Percentiles rank a stretch among this genome's conserved stretches.
phyloP scores from a whole-genome alignment of 64 coral and sea anemone genomes.

The Trachythela sp. region DNA sequence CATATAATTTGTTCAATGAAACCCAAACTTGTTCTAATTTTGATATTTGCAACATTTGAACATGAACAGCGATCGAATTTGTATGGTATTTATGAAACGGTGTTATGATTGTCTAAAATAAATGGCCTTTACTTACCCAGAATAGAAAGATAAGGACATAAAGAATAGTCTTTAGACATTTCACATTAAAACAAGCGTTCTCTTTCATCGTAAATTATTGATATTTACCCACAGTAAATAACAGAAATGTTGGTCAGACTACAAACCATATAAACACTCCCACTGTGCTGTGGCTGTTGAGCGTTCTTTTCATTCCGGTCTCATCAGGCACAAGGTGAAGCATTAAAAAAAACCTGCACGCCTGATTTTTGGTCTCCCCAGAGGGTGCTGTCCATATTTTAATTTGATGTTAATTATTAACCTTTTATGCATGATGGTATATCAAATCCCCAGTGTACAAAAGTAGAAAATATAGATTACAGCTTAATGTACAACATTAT shows the following conservation, averaged over 20 bases:
- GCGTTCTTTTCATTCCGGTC: slow-evolving; percentile 26
- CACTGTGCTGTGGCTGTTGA: not conserved
- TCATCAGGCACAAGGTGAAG: not conserved
- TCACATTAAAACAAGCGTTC: slow-evolving; percentile 21
- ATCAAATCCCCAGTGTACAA: not conserved
- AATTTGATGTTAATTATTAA: not conserved
- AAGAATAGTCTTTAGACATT: slow-evolving; percentile 8
- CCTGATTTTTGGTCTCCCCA: not conserved
- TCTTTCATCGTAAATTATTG: slow-evolving; percentile 5
- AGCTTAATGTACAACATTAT: no score
- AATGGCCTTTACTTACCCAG: slow-evolving; percentile 7
- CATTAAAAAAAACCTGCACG: not conserved
- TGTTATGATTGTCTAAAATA: not conserved
- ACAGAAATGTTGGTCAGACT: not conserved
- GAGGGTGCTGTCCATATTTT: no score
- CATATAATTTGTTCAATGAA: not conserved
- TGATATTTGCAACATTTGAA: not conserved
- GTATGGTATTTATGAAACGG: not conserved
- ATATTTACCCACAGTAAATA: not conserved
- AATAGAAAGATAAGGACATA: slow-evolving; percentile 14
- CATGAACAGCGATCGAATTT: not conserved
- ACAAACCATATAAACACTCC: not conserved
- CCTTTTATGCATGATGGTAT: not conserved
- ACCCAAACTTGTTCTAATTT: not conserved
- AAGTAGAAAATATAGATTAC: no score